Conservation (phyloP, 2,888 invertebrate species). For the Acanthosepion lycidas region DNA sequence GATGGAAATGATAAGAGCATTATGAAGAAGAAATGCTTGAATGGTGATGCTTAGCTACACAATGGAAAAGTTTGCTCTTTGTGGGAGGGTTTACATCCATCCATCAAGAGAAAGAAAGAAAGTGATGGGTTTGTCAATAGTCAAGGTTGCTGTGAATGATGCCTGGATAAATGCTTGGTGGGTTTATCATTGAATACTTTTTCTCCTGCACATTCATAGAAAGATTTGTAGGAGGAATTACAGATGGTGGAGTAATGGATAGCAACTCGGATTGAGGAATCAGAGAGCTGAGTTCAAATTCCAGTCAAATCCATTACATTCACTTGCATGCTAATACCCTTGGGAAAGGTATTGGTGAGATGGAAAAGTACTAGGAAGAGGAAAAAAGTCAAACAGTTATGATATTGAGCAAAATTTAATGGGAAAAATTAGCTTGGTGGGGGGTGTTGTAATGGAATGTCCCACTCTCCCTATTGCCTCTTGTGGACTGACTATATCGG, state of each 20-base stretch:
- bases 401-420: too few relatives aligned
- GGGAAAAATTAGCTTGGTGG: too few relatives aligned
- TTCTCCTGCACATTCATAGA: not conserved
- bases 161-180: not conserved
- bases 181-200: not conserved
- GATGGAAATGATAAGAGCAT: not conserved
- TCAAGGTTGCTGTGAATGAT: not conserved
- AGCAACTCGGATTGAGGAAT: too few relatives aligned
- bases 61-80: not conserved
- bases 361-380: too few relatives aligned
- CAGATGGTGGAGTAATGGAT: not conserved
- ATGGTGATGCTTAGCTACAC: not conserved
- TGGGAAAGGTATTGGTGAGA: too few relatives aligned
- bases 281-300: too few relatives aligned
- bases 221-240: not conserved
- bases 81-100: not conserved
- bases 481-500: too few relatives aligned
- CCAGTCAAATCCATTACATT: too few relatives aligned
- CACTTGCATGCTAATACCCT: too few relatives aligned
- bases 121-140: not conserved
- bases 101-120: not conserved
- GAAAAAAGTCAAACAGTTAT: too few relatives aligned
- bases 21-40: not conserved
- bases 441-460: too few relatives aligned
- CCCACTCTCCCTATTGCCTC: too few relatives aligned